Evolutionary conservation across 2,113 vertebrate genomes (phyloP).

Genomic region (Etia nguti): DNA sequence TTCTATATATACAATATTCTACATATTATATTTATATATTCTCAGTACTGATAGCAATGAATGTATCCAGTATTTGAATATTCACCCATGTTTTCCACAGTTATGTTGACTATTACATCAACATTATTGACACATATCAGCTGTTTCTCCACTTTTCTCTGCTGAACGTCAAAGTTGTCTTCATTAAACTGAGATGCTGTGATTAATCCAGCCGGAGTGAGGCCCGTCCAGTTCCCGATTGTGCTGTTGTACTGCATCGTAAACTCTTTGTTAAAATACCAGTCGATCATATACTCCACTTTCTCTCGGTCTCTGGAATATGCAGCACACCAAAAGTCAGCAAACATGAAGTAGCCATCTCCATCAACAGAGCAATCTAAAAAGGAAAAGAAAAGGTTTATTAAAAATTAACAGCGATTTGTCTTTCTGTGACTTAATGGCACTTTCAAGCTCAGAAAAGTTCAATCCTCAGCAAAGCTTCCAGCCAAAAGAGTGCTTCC

Average conservation of each 20-base stretch:
- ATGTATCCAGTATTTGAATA: not conserved
- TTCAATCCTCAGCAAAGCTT: not conserved
- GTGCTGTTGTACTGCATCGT: conserved; percentile 9
- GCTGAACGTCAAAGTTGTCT: not conserved
- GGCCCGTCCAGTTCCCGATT: not conserved
- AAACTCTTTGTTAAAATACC: not conserved
- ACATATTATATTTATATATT: too few species aligned
- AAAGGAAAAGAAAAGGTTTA: not conserved
- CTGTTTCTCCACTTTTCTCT: not conserved
- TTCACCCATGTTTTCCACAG: not conserved
- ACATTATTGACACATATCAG: not conserved
- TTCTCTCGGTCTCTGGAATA: not conserved
- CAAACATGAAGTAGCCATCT: not conserved
- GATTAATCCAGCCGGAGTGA: not conserved
- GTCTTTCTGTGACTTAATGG: not conserved
- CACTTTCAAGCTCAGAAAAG: not conserved
- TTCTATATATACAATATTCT: too few species aligned
- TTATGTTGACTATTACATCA: accelerated
- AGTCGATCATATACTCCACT: not conserved
- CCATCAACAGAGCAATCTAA: not conserved
- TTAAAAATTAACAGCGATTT: not conserved
- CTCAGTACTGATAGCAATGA: not conserved
- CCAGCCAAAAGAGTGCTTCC: not conserved
- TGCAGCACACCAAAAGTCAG: not conserved
- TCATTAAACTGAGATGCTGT: accelerated